These are phyloP conservation scores for Octodon degus DNA, from an alignment of 2,113 vertebrate genomes.

Conservation along the genomic window DNA sequence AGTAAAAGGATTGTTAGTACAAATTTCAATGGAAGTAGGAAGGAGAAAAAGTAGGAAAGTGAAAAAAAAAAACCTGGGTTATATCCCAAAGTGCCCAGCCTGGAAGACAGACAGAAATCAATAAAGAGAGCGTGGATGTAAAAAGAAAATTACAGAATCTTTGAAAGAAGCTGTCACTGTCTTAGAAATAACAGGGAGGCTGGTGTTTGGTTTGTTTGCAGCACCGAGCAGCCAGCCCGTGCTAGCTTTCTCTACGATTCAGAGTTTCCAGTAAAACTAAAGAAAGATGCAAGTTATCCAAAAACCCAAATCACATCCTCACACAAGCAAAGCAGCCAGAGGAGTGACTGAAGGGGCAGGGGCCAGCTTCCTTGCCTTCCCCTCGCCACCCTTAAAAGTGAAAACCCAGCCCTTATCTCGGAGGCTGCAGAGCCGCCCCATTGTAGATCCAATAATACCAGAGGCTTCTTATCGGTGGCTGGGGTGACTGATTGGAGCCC, in stretches of 20 bases:
- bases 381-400: conserved; percentile 87
- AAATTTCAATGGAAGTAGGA: conserved; percentile 60
- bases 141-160: conserved; percentile 25
- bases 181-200: conserved; percentile 66
- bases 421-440: conserved; percentile 90
- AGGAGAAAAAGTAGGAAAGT: conserved; percentile 55
- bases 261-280: conserved; percentile 77
- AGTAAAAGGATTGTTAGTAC: conserved; percentile 40
- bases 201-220: conserved; percentile 63
- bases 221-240: not conserved
- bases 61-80: conserved; percentile 64
- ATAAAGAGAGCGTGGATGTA: not conserved
- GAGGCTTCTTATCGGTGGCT: conserved; percentile 91
- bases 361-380: not conserved
- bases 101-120: conserved; percentile 63
- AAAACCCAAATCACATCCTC: conserved; percentile 83
- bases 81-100: conserved; percentile 33
- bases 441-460: conserved; percentile 96
- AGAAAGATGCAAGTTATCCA: conserved; percentile 77
- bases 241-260: conserved; percentile 63
- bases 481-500: conserved; percentile 93
- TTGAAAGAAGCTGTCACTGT: conserved; percentile 55
- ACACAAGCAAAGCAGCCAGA: conserved; percentile 85
- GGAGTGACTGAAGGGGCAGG: conserved; percentile 81
- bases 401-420: conserved; percentile 93